Evolutionary conservation across 2,888 invertebrate species (phyloP), one percentile per base, ranked within the genome.

Genomic region (Diloba caeruleocephala): DNA sequence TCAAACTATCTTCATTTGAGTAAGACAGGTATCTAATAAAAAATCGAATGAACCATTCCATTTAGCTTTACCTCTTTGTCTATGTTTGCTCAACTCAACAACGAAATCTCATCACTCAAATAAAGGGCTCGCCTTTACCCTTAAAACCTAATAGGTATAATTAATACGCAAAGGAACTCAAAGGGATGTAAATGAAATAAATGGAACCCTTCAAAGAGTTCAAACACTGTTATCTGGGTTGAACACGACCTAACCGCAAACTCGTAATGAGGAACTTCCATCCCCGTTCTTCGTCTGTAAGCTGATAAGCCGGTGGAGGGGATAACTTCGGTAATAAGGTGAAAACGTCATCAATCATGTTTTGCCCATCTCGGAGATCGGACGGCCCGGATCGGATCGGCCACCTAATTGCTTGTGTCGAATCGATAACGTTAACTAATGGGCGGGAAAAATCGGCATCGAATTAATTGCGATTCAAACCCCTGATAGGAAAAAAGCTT

Each of bases 261-360:
- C 85, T 83, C 76, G 78, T 73, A 78, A 87, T 81, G 83, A 88
- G 80, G 76, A 76, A 44, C 51, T 51, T 74, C 74, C 72, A 75
- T 75, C 78, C 79, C 78, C 64, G 55, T 69, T 61, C 49, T 56
- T 62, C 56, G 56, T 53, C 72, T 37, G 74, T 78, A 79, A 65
- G 65, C 71, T 67, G 80, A 81, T 79, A 79, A 76, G 75, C 56
- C 58, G 55, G 55, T 46, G 56, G 58, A 49, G 61, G 67, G 64
- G 67, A 59, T 63, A 64, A 55, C 50, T 73, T 67, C 50, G 54
- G 63, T 79, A 78, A 81, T 78, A 77, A 77, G 75, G 55, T 82
- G 79, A 84, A 80, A 84, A 80, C 82, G 76, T 67, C 88, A 92
- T 92, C 90, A 89, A 91, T 92, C 92, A 92, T 88, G 87, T 81